Base-by-base conservation (phyloP, 2,888 invertebrate genomes). In the Cabera pusaria region DNA sequence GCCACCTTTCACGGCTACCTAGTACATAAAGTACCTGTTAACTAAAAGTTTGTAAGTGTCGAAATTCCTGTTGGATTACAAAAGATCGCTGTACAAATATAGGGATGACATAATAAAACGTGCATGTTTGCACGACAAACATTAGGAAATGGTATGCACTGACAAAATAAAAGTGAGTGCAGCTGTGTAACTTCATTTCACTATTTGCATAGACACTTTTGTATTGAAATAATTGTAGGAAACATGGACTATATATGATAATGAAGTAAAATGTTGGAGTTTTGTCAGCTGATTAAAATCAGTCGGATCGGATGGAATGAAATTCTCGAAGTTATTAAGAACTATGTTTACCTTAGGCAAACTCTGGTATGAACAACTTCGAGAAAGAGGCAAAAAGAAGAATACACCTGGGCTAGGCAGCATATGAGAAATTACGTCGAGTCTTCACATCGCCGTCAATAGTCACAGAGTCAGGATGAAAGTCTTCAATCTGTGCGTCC, bases 111-210 rank as follows among this genome's bases (percentile, higher is more conserved):
- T 60, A 58, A 63, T 67, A 66, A 61, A 60, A 52, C 49, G 49
- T 43, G 56, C 43, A 41, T 53, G 49, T 64, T 57, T 53, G 54
- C n/a, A 49, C 6, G 28, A 27, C 52, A 41, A 52, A 58, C 54
- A 58, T 62, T 63, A 56, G 59, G 54, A 57, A 55, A 53, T 50
- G 67, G 71, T 64, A 71, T 68, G 72, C 62, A 51, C 52, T 62
- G 51, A 53, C 42, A 64, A 73, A 77, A 72, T 50, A 67, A 28
- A 42, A 25, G 20, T 19, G 42, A 37, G 32, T 51, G 42, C 76
- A 73, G 65, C 69, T 77, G 75, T 76, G 74, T 76, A 66, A 66
- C 65, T 64, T 61, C 54, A 62, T 57, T 59, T 55, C 56, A 62
- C 23, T 59, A 38, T 59, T 55, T 56, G 56, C 25, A 6, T 29